Conservation (phyloP, 2,888 invertebrate species). For the Aphidoletes aphidimyza region DNA sequence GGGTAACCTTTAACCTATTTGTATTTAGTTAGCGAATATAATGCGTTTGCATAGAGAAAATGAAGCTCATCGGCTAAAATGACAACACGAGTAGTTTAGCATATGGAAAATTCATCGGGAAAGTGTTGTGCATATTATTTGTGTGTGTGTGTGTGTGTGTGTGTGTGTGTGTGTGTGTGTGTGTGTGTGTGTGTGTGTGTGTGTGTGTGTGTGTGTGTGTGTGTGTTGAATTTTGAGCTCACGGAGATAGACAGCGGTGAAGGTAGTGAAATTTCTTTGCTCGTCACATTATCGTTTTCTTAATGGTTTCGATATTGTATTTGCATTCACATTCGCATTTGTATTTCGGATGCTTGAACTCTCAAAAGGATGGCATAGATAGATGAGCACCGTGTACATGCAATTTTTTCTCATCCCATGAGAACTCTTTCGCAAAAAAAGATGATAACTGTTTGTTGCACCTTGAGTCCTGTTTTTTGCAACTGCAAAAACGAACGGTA, state of each 20-base stretch:
- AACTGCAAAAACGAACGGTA: not conserved
- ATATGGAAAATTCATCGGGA: not conserved
- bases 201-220: too few species aligned
- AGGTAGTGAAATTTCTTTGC: not conserved
- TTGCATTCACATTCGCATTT: too few species aligned
- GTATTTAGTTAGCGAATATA: conserved; percentile 31
- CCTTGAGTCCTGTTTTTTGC: conserved; percentile 40
- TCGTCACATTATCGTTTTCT: not conserved
- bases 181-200: too few species aligned
- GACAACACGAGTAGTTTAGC: conserved; percentile 19
- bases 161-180: too few species aligned
- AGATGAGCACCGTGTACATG: not conserved
- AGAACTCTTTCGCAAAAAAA: conserved; percentile 3
- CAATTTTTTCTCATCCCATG: conserved; percentile 15
- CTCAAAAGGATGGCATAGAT: conserved; percentile 11
- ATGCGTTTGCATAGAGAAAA: not conserved
- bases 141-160: too few species aligned
- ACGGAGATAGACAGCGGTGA: not conserved
- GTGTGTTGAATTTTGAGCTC: not conserved
- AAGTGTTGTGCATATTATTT: conserved; percentile 18
- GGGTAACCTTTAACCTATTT: conserved; percentile 46
- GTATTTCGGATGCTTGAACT: not conserved
- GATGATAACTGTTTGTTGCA: conserved; percentile 1
- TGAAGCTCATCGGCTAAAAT: conserved; percentile 9
- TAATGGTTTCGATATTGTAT: not conserved